Conservation (phyloP, 2,113 vertebrate genomes). For the Scolopax mira region DNA sequence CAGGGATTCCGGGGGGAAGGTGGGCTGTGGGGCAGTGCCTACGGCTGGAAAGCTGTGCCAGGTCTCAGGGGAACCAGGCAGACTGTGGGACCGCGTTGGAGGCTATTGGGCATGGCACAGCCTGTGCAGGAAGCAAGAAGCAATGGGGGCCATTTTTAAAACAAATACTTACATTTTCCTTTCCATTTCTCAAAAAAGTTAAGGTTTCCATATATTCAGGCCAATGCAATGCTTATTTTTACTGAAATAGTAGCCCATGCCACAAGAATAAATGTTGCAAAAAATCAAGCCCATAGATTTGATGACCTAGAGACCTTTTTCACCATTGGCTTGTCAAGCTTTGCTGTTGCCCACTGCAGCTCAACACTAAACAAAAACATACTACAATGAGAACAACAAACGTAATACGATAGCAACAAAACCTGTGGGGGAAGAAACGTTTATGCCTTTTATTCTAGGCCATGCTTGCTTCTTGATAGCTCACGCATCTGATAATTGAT, state of each 20-base stretch:
- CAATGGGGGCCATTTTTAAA: background rate
- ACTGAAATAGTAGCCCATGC: background rate
- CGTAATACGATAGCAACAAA: background rate
- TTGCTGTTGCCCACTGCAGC: background rate
- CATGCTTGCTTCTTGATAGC: background rate
- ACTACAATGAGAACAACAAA: background rate
- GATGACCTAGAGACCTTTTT: background rate
- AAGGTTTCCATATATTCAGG: background rate
- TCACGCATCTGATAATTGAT: background rate
- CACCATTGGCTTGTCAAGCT: background rate
- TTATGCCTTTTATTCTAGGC: background rate
- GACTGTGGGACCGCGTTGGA: background rate
- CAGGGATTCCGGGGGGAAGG: background rate
- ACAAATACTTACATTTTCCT: background rate
- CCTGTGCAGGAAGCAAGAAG: background rate
- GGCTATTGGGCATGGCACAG: accelerated
- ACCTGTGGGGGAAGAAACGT: background rate
- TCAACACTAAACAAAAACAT: background rate
- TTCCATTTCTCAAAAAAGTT: background rate
- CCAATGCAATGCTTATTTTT: background rate
- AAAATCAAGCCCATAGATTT: background rate
- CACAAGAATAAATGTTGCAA: background rate
- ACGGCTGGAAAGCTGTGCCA: background rate
- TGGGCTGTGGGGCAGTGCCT: background rate
- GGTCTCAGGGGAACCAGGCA: background rate